These are phyloP conservation scores for Ochlodes sylvanus DNA, from an alignment of 2,888 invertebrate species.

Conservation along the genomic window DNA sequence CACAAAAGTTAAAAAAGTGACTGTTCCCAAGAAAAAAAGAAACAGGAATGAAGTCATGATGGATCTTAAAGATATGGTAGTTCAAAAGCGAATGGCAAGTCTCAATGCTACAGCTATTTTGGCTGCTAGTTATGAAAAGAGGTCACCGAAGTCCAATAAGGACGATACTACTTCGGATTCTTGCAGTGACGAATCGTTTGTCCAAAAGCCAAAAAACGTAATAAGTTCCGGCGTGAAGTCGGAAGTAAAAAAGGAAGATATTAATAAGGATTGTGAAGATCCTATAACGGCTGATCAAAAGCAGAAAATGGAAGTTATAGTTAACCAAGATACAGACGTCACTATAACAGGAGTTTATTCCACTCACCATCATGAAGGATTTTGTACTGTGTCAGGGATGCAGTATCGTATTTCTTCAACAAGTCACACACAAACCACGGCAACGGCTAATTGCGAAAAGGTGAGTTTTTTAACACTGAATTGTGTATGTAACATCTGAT, in stretches of 20 bases:
- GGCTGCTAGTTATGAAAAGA: constrained; percentile 94
- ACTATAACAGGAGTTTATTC: constrained; percentile 95
- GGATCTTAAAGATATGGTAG: constrained; percentile 95
- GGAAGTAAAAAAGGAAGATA: constrained; percentile 77
- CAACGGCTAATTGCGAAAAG: constrained; percentile 90
- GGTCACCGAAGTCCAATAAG: constrained; percentile 84
- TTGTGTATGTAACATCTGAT: no score
- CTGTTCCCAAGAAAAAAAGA: constrained; percentile 81
- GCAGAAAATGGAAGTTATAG: constrained; percentile 90
- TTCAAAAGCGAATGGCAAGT: constrained; percentile 96
- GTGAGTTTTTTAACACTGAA: constrained; percentile 62
- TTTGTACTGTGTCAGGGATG: constrained; percentile 93
- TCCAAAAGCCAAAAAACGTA: constrained; percentile 82
- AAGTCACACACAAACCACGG: constrained; percentile 93
- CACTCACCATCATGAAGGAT: constrained; percentile 93
- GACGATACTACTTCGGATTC: constrained; percentile 86
- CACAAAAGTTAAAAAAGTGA: constrained; percentile 76
- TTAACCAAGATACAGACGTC: constrained; percentile 94
- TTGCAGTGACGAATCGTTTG: constrained; percentile 81
- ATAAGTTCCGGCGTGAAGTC: constrained; percentile 83
- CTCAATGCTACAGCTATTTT: constrained; percentile 95
- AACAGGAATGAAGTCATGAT: constrained; percentile 87
- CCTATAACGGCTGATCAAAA: constrained; percentile 64
- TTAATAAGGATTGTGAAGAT: constrained; percentile 75
- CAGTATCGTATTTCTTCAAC: constrained; percentile 95